Base-by-base conservation (phyloP, 2,113 vertebrate genomes). In the Chionodraco myersi region DNA sequence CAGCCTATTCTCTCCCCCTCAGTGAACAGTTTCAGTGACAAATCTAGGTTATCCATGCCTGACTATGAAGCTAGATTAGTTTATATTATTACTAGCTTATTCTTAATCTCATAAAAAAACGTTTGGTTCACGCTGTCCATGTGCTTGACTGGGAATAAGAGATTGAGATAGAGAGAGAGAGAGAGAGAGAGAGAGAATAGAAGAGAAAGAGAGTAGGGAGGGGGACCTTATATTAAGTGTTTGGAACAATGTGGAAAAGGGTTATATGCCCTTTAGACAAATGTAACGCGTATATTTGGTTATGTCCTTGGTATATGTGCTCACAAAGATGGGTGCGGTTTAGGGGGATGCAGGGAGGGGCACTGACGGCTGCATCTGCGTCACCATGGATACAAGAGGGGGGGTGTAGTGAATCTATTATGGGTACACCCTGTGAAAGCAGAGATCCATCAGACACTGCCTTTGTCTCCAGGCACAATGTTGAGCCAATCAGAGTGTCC, bases 351-450 rank as follows among this genome's bases (percentile, higher is more conserved):
- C 2, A 77, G 79, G 76, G 86, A 72, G 83, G 70, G 86, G 88
- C 73, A 58, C 14, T 15, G 52, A 75, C 14, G 45, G 77, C 75
- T 77, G 89, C 87, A 91, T 91, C 65, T 82, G 86, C 54, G 65
- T 93, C 85, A 86, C 88, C 66, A 92, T 85, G 89, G 79, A 79
- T 86, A 91, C 92, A 76, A 52, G 83, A 84, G 57, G 64, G 73
- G 64, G 73, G 79, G 86, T 59, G 58, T 13, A 68, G 57, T 84
- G 85, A 92, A 87, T 92, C 79, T 78, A 91, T 89, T 81, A 61
- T 34, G 30, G 78, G 72, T 83, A 80, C 67, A 75, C 79, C 63
- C 76, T 80, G 58, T 83, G 79, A 85, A 77, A 83, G 73, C 44
- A 67, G 14, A 18, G 61, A 77, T 84, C 73, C 76, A 54, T 69